Evolutionary conservation across 1,140 invertebrate species (phyloP).

Genomic region (Tribolium castaneum): DNA sequence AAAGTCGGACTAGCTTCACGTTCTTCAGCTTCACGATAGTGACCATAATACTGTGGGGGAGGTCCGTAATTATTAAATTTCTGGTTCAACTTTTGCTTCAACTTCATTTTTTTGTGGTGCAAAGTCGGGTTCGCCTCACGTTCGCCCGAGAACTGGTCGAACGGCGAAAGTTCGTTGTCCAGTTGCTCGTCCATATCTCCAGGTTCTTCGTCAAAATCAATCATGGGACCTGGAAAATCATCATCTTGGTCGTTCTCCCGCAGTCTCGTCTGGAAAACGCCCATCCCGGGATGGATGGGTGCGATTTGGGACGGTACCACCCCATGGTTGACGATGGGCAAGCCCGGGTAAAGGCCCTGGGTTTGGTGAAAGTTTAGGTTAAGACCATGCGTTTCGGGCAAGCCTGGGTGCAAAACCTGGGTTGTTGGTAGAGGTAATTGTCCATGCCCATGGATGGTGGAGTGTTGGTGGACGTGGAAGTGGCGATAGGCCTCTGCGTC

Average conservation of each 20-base stretch:
- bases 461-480: neutral
- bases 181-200: neutral
- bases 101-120: neutral
- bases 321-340: neutral
- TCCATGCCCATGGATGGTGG: neutral
- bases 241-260: neutral
- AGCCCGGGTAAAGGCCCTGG: neutral
- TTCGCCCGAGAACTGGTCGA: neutral
- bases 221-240: no score
- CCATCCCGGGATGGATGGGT: neutral
- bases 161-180: neutral
- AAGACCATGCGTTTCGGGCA: neutral
- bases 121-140: neutral
- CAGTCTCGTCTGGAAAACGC: neutral
- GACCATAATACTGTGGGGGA: neutral
- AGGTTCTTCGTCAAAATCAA: no score
- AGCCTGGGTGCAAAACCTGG: neutral
- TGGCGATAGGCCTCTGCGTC: neutral
- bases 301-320: neutral
- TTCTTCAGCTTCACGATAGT: conserved; percentile 2
- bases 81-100: neutral
- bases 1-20: conserved; percentile 1
- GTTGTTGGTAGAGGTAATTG: neutral
- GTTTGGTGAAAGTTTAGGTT: conserved; percentile 21
- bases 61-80: neutral